Conservation (phyloP, 2,797 vertebrate species). For the Molossus molossus region DNA sequence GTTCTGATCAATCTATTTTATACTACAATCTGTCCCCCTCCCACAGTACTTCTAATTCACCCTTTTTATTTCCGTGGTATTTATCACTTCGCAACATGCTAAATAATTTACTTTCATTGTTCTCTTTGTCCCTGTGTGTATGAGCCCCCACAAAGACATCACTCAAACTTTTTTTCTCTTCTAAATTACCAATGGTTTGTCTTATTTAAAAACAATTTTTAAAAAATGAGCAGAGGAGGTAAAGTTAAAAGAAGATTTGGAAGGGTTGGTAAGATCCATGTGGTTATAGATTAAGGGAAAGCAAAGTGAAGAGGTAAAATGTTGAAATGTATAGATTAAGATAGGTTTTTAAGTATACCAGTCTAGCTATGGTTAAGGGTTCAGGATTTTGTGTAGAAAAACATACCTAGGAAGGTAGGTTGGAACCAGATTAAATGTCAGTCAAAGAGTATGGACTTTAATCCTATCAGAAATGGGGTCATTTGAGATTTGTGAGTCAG, state of each 20-base stretch:
- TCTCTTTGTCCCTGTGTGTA: neutral
- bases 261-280: neutral
- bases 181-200: slow-evolving; percentile 35
- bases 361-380: neutral
- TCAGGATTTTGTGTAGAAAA: slow-evolving; percentile 32
- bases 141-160: neutral
- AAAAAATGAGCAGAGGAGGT: neutral
- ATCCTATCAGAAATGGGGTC: neutral
- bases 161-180: neutral
- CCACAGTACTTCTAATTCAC: neutral
- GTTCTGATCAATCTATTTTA: neutral
- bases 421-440: slow-evolving; percentile 1
- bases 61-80: neutral
- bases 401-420: neutral
- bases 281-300: neutral
- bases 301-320: slow-evolving; percentile 57
- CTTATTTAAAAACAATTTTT: slow-evolving; percentile 49
- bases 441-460: neutral
- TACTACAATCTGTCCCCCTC: neutral
- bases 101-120: slow-evolving; percentile 27
- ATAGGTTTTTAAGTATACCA: neutral
- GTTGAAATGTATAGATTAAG: neutral
- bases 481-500: slow-evolving; percentile 12
- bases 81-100: neutral
- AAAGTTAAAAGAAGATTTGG: slow-evolving; percentile 41